Evolutionary conservation across 2,113 vertebrate species (phyloP), one percentile per base, ranked within the genome.

Genomic region (Tringa solitaria): DNA sequence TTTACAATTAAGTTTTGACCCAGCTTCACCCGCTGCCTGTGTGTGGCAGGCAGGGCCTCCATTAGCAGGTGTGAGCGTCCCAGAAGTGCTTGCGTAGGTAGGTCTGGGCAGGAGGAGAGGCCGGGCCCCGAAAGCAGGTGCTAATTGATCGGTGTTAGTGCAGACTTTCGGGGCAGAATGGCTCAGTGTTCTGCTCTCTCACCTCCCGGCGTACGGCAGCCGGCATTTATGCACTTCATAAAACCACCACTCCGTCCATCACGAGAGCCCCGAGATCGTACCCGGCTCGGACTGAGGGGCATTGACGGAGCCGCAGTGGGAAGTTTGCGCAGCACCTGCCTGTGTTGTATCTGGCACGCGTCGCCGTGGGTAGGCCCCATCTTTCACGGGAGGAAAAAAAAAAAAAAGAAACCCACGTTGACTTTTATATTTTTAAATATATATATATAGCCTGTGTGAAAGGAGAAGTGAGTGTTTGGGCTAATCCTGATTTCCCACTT

Each of bases 241-340:
- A 97, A 95, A 95, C 60, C 80, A 90, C 56, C 92, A 56, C 86
- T 76, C 39, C 2, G 76, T 92, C 90, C 73, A 84, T 96, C 90
- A 90, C 1, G 1, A 78, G 93, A 91, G 82, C 60, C 56, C 68
- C 8, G 2, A 82, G 90, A 68, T 51, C 60, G 9, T 23, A 61
- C 1, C n/a, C 32, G 3, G 69, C 45, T 51, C 0, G 23, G 65
- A 19, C 92, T 39, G 80, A 90, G 83, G 51, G 53, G 83, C 86
- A 68, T 67, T 75, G 88, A 79, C 39, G 23, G 76, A 57, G 80
- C 69, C 2, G 7, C 3, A 2, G 35, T 17, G 61, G 64, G 96
- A 96, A 94, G 86, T 95, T 91, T 94, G 80, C 84, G 59, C 69
- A 95, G 94, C 96, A 95, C 95, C 95, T 97, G 95, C 69, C 80